Evolutionary conservation across 2,888 invertebrate genomes (phyloP).

Genomic region (Luffia ferchaultella): DNA sequence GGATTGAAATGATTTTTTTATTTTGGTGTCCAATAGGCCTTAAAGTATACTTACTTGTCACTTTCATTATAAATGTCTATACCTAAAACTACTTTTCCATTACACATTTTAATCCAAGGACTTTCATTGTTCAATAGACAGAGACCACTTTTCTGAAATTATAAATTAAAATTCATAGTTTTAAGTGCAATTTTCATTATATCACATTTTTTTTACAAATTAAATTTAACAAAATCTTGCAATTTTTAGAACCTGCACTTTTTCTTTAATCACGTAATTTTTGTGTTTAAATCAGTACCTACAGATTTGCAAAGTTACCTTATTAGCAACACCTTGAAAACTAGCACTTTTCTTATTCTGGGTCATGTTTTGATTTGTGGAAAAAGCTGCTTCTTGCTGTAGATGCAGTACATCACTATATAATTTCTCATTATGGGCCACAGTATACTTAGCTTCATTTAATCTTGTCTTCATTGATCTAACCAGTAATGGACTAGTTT

Average conservation of each 20-base stretch:
- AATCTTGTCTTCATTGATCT: conserved; percentile 35
- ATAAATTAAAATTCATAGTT: not conserved
- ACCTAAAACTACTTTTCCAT: conserved; percentile 34
- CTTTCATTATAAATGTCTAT: conserved; percentile 27
- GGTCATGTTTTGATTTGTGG: conserved; percentile 26
- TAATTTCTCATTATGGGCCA: conserved; percentile 31
- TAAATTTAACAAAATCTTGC: no score
- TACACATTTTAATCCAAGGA: conserved; percentile 37
- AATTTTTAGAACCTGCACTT: no score
- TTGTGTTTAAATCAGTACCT: no score
- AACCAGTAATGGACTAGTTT: conserved; percentile 8
- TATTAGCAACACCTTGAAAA: conserved; percentile 20
- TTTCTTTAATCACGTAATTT: no score
- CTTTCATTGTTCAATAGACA: conserved; percentile 24
- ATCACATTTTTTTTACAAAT: no score
- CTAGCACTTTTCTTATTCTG: conserved; percentile 26
- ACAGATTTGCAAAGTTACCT: no score
- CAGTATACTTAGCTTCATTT: conserved; percentile 34
- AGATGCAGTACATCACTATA: conserved; percentile 28
- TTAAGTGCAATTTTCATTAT: no score
- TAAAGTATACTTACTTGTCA: conserved; percentile 30
- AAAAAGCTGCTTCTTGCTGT: conserved; percentile 31
- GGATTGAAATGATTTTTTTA: no score
- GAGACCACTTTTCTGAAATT: conserved; percentile 29
- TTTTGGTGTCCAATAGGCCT: no score